Percentiles rank a stretch among this genome's conserved stretches.
Conservation (phyloP, 2,797 vertebrate genomes). For the Pipistrellus pygmaeus region DNA sequence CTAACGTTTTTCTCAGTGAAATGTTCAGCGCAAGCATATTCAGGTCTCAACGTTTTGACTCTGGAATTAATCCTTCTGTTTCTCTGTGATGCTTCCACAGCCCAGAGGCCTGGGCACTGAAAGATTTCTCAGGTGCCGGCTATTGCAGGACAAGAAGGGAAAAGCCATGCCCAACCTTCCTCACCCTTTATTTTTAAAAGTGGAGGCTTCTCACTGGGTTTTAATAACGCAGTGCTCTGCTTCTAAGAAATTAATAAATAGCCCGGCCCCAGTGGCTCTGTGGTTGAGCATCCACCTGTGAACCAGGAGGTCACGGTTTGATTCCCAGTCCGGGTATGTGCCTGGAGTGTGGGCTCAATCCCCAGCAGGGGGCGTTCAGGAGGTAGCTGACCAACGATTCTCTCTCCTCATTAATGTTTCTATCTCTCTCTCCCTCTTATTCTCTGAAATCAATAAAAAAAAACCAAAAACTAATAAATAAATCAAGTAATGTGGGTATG, state of each 20-base stretch:
- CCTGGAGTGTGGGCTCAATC: too few relatives aligned
- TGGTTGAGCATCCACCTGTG: too few relatives aligned
- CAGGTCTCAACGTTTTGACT: background rate
- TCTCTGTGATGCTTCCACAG: background rate
- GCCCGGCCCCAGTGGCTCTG: too few relatives aligned
- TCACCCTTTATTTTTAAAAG: background rate
- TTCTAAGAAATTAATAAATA: background rate
- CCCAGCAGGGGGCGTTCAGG: too few relatives aligned
- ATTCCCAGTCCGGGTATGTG: too few relatives aligned
- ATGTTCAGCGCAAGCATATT: background rate
- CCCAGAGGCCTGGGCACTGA: background rate
- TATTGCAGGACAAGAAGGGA: background rate
- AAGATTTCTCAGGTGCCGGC: background rate
- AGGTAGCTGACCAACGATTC: too few relatives aligned
- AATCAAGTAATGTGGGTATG: background rate
- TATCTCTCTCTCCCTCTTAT: too few relatives aligned
- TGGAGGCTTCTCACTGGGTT: background rate
- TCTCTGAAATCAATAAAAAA: too few relatives aligned
- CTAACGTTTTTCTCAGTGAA: slow-evolving; percentile 6
- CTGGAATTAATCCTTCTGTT: background rate
- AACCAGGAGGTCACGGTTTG: too few relatives aligned
- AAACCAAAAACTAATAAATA: background rate
- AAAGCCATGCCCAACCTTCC: background rate
- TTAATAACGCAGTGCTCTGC: background rate
- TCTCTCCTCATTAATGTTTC: too few relatives aligned